phyloP scores from a whole-genome alignment of 2,888 invertebrate species.

The Incurvaria masculella region DNA sequence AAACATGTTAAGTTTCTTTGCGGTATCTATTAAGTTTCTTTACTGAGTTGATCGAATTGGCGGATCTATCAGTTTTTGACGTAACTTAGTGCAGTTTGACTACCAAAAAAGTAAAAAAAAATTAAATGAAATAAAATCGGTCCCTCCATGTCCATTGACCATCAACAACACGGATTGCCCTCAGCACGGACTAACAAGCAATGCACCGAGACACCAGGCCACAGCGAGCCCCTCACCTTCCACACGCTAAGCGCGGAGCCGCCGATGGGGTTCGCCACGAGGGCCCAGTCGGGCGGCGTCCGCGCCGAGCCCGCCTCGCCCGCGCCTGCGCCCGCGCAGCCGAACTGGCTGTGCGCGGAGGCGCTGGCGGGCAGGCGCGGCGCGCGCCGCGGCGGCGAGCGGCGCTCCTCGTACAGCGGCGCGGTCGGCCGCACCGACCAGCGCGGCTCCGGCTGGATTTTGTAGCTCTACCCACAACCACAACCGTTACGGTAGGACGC shows the following conservation, averaged over 20 bases:
- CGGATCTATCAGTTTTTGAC: no score
- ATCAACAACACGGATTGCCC: no score
- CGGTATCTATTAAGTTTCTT: no score
- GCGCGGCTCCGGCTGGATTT: slow-evolving; percentile 45
- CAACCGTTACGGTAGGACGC: no score
- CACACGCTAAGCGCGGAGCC: slow-evolving; percentile 28
- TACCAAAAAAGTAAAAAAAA: no score
- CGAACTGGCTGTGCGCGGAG: slow-evolving; percentile 43
- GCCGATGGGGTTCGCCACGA: slow-evolving; percentile 41
- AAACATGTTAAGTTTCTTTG: no score
- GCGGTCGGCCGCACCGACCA: slow-evolving; percentile 52
- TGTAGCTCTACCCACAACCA: slow-evolving; percentile 40
- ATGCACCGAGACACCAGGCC: no score
- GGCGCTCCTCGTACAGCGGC: slow-evolving; percentile 48
- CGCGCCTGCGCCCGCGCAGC: slow-evolving; percentile 36
- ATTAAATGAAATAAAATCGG: no score
- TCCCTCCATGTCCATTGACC: no score
- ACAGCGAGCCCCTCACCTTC: slow-evolving; percentile 57
- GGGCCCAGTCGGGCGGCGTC: slow-evolving; percentile 51
- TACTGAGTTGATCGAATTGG: no score
- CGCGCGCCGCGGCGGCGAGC: slow-evolving; percentile 31
- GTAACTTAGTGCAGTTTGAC: no score
- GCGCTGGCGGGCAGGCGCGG: slow-evolving; percentile 22
- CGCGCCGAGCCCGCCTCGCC: slow-evolving; percentile 49
- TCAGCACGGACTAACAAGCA: no score